A percentile compares a stretch with the other conserved stretches of the same genome.
Evolutionary conservation across 2,888 invertebrate species (phyloP).

Genomic region (Anorthoa munda): DNA sequence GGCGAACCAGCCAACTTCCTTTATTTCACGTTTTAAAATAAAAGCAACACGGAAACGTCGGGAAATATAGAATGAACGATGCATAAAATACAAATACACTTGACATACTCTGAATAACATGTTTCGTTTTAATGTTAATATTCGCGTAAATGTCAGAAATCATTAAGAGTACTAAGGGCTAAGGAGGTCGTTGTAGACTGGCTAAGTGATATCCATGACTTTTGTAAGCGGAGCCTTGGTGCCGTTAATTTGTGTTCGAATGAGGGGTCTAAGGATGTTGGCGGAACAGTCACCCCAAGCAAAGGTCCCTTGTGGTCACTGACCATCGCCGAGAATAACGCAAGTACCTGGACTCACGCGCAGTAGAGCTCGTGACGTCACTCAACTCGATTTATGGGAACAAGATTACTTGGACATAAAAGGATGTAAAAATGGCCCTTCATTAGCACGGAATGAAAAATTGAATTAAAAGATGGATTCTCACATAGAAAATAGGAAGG

Average conservation of each 20-base stretch:
- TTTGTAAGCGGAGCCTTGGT: constrained; percentile 70
- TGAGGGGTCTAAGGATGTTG: constrained; percentile 74
- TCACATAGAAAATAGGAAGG: constrained; percentile 43
- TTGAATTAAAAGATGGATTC: constrained; percentile 44
- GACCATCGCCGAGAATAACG: constrained; percentile 89
- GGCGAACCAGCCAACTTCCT: constrained; percentile 76
- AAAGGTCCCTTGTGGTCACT: constrained; percentile 89
- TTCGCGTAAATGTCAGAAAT: constrained; percentile 43
- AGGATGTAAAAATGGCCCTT: constrained; percentile 50
- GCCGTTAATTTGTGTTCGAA: constrained; percentile 56
- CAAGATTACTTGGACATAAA: constrained; percentile 60
- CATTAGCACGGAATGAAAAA: constrained; percentile 54
- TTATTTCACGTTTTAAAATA: constrained; percentile 77
- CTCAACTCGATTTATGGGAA: constrained; percentile 73
- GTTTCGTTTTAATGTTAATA: constrained; percentile 34
- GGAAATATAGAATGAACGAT: constrained; percentile 46
- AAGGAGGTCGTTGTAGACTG: constrained; percentile 74
- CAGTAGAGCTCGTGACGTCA: constrained; percentile 83
- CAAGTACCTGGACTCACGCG: constrained; percentile 82
- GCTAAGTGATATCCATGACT: constrained; percentile 69
- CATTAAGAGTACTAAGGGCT: constrained; percentile 70
- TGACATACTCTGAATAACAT: constrained; percentile 17
- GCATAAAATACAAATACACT: constrained; percentile 29
- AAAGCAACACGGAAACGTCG: constrained; percentile 38
- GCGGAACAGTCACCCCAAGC: constrained; percentile 89